Evolutionary conservation across 1,140 invertebrate genomes (phyloP).

Genomic region (Eupeodes corollae): DNA sequence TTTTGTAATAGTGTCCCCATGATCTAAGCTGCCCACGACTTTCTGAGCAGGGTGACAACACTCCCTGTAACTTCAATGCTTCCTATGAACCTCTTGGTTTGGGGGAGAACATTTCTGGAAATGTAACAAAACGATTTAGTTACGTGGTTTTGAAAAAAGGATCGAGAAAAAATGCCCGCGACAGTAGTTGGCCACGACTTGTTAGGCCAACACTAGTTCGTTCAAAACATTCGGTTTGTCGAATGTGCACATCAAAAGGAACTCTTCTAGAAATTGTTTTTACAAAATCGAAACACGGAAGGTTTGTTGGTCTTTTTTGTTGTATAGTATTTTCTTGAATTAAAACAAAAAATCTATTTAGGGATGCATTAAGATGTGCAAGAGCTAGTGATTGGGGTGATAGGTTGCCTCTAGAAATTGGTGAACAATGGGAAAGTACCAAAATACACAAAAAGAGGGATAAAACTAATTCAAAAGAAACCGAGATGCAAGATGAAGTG

Average conservation of each 20-base stretch:
- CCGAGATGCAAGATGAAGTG: too few species aligned
- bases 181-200: slow-evolving; percentile 63
- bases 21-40: slow-evolving; percentile 58
- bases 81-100: slow-evolving; percentile 48
- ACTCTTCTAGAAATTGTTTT: slow-evolving; percentile 66
- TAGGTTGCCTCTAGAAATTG: slow-evolving; percentile 47
- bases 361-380: slow-evolving; percentile 55
- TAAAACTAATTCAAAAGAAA: too few species aligned
- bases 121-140: slow-evolving; percentile 48
- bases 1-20: slow-evolving; percentile 61
- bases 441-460: neutral
- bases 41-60: slow-evolving; percentile 39
- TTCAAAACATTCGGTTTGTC: slow-evolving; percentile 61
- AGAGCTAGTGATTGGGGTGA: slow-evolving; percentile 62
- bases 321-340: slow-evolving; percentile 3
- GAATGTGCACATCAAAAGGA: slow-evolving; percentile 63
- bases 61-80: slow-evolving; percentile 67
- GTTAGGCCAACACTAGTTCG: slow-evolving; percentile 53
- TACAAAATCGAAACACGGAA: slow-evolving; percentile 60
- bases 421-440: slow-evolving; percentile 2
- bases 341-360: slow-evolving; percentile 33
- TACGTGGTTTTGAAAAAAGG: slow-evolving; percentile 76
- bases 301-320: slow-evolving; percentile 33
- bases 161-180: slow-evolving; percentile 35
- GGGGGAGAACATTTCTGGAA: slow-evolving; percentile 27